Base-by-base conservation (phyloP, 2,888 invertebrate species). In the Archaeoteleia sp. region DNA sequence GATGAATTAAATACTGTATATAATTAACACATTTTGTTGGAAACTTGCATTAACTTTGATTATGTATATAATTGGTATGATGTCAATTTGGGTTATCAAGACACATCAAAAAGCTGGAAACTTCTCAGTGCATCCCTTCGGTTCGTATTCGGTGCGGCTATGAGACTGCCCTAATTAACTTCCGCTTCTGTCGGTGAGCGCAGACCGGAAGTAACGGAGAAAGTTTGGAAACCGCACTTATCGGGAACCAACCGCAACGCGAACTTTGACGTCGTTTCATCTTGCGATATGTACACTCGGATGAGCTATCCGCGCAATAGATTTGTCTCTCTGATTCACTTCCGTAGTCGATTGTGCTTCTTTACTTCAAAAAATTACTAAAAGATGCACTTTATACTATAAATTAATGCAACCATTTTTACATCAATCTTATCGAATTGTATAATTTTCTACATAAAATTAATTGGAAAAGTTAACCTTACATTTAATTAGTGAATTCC, bases 111-210 rank as follows among this genome's bases (percentile, higher is more conserved):
- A 54, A 30, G 23, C 30, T 35, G 34, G 35, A 12, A 34, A 54
- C 42, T 17, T 43, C 39, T 13, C 39, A 51, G 17, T 29, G 34
- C 39, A 49, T 32, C 12, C 32, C 35, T 30, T 46, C 37, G 23
- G 17, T 37, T 10, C 20, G 34, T 49, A 42, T 49, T 49, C 20
- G 48, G 42, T 13, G 15, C 13, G 15, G 34, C 25, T 43, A 49
- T 43, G 54, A 60, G 43, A 67, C 70, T 55, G 74, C 74, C 71
- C 74, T 78, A 78, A 78, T 75, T 77, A 76, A 75, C 72, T 76
- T 74, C 72, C 74, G 61, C 57, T 72, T 71, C 71, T 65, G 73
- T 37, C 54, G 48, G 27, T 32, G 29, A 48, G 27, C 45, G 17
- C 27, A 42, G 55, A 60, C 66, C 60, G 49, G 60, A 54, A 54